Evolutionary conservation across 2,888 invertebrate species (phyloP).

Genomic region (Keiferia lycopersicella): DNA sequence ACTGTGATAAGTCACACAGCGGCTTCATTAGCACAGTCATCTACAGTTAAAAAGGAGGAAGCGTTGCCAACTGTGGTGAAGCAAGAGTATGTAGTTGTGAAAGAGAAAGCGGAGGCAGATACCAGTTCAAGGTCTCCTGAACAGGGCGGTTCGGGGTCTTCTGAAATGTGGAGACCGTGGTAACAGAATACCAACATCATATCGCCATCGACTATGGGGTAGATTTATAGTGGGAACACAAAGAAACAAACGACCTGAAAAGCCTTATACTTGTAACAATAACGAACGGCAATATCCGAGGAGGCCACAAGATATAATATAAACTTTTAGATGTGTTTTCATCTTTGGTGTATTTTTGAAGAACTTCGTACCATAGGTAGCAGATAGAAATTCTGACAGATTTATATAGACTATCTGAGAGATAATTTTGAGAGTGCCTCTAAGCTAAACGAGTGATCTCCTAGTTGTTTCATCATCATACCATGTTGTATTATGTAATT

Average conservation of each 20-base stretch:
- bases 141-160: slow-evolving; percentile 58
- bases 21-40: slow-evolving; percentile 62
- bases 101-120: slow-evolving; percentile 50
- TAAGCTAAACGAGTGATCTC: not conserved
- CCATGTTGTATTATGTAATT: not conserved
- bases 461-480: not conserved
- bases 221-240: not conserved
- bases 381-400: no score
- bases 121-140: slow-evolving; percentile 60
- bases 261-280: not conserved
- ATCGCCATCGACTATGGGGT: no score
- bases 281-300: no score
- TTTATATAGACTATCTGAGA: no score
- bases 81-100: slow-evolving; percentile 34
- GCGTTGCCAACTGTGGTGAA: slow-evolving; percentile 15
- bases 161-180: slow-evolving; percentile 77
- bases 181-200: no score
- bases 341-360: no score
- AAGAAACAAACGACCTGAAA: not conserved
- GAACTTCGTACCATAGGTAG: no score
- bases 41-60: slow-evolving; percentile 40
- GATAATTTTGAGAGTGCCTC: not conserved
- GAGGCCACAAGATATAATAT: no score
- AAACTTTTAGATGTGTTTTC: no score
- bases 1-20: slow-evolving; percentile 75